A percentile compares a stretch with the other conserved stretches of the same genome.
These are phyloP conservation scores for Accipiter cooperii DNA, from an alignment of 2,113 vertebrate species.

Conservation along the genomic window DNA sequence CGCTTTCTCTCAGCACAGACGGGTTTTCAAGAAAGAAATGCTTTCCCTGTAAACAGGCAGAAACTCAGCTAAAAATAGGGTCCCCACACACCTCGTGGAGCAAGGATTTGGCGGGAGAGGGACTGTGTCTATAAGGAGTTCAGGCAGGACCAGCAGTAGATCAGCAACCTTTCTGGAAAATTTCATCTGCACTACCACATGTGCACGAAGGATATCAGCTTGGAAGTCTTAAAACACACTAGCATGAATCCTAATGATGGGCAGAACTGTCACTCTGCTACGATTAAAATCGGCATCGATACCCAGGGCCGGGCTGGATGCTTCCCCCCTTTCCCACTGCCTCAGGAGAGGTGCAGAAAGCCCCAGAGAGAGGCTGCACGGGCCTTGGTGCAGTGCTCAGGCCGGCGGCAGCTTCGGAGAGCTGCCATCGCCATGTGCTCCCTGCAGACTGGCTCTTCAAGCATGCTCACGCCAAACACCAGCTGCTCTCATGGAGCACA, in stretches of 20 bases:
- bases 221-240: neutral
- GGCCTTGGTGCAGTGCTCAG: neutral
- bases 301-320: fast-evolving
- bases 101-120: neutral
- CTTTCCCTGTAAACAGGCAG: neutral
- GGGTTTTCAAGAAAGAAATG: neutral
- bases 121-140: neutral
- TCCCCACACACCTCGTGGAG: neutral
- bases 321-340: neutral
- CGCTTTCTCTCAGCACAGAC: neutral
- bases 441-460: fast-evolving
- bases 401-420: neutral
- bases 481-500: fast-evolving
- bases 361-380: neutral
- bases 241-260: fast-evolving
- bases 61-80: neutral
- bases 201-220: neutral
- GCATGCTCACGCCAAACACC: fast-evolving
- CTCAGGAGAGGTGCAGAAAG: neutral
- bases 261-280: neutral
- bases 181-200: neutral
- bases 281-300: neutral
- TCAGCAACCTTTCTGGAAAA: neutral
- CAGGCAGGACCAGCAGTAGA: neutral
- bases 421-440: fast-evolving